Evolutionary conservation across 1,140 invertebrate species (phyloP).

Genomic region (Scaptodrosophila lebanonensis): DNA sequence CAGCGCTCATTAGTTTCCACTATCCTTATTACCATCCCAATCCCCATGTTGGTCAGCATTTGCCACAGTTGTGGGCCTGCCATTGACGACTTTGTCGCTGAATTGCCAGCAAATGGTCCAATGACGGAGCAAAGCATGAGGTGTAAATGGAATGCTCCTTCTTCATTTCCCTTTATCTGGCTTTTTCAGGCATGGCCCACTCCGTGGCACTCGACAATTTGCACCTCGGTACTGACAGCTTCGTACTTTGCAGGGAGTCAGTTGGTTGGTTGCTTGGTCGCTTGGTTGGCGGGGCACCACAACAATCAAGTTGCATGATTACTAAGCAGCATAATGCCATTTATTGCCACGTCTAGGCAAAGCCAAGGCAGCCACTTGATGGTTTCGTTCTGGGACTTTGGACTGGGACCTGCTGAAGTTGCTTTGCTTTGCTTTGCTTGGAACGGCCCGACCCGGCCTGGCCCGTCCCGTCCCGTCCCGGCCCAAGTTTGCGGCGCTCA

Average conservation of each 20-base stretch:
- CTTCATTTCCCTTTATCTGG: neutral
- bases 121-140: slow-evolving; percentile 1
- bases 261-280: no score
- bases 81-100: no score
- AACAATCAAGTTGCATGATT: slow-evolving; percentile 66
- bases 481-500: slow-evolving; percentile 17
- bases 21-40: neutral
- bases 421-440: neutral
- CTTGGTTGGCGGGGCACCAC: no score
- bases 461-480: no score
- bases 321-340: slow-evolving; percentile 71
- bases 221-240: no score
- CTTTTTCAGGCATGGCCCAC: no score
- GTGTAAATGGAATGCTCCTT: slow-evolving; percentile 29
- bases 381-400: no score
- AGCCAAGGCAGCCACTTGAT: neutral
- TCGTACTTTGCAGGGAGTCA: no score
- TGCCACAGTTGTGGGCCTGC: no score
- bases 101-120: slow-evolving; percentile 31
- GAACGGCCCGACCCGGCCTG: neutral
- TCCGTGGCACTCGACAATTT: no score
- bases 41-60: slow-evolving; percentile 15
- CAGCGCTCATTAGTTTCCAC: slow-evolving; percentile 11
- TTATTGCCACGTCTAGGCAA: slow-evolving; percentile 61
- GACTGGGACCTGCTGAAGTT: slow-evolving; percentile 17